These are phyloP conservation scores for Saccostrea cuccullata DNA, from an alignment of 1,140 invertebrate species.

Conservation along the genomic window DNA sequence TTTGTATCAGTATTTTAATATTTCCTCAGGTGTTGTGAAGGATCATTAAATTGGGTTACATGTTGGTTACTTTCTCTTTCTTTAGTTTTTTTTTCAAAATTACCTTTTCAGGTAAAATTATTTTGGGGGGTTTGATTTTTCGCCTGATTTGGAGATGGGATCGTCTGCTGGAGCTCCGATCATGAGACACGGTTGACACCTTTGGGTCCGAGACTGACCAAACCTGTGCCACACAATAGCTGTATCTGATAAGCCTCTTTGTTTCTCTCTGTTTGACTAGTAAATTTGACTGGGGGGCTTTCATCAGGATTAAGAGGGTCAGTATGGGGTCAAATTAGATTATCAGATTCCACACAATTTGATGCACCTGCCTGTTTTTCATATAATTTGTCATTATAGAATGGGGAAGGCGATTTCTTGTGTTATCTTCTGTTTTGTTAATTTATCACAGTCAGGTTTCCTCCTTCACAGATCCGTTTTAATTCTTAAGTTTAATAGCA, in stretches of 20 bases:
- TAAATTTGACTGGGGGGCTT: slow-evolving; percentile 42
- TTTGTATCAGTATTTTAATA: slow-evolving; percentile 3
- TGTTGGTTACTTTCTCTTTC: slow-evolving; percentile 24
- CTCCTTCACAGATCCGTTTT: neutral
- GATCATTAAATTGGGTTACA: slow-evolving; percentile 26
- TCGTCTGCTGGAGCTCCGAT: slow-evolving; percentile 3
- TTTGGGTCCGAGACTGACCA: slow-evolving; percentile 13
- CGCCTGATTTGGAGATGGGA: neutral
- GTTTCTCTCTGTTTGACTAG: slow-evolving; percentile 40
- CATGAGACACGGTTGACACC: slow-evolving; percentile 20
- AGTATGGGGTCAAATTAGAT: slow-evolving; percentile 32
- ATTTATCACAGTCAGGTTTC: neutral
- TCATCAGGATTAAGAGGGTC: slow-evolving; percentile 41
- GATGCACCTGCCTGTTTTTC: slow-evolving; percentile 32
- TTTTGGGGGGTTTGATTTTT: neutral
- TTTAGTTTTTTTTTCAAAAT: neutral
- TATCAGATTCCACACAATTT: slow-evolving; percentile 31
- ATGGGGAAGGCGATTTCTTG: slow-evolving; percentile 4
- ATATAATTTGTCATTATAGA: slow-evolving; percentile 23
- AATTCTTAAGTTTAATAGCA: neutral
- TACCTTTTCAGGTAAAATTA: neutral
- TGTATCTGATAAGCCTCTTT: slow-evolving; percentile 35
- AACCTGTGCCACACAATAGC: slow-evolving; percentile 31
- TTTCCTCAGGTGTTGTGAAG: neutral
- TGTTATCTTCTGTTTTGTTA: neutral